Base-by-base conservation (phyloP, 2,888 invertebrate species). In the Nomada goodeniana region DNA sequence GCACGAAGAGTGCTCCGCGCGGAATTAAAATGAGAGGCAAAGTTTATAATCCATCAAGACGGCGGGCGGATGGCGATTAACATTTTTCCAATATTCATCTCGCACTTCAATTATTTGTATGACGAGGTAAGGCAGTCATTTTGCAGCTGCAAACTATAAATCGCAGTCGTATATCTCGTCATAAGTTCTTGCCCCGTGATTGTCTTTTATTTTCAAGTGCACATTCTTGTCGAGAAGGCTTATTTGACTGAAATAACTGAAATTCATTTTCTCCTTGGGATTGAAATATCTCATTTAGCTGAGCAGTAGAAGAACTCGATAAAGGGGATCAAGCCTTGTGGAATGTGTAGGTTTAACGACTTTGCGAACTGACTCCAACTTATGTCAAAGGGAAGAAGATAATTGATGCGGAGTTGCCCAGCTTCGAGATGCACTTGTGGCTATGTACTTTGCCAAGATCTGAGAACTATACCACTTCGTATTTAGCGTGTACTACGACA, bases 51-150 rank as follows among this genome's bases (percentile, higher is more conserved):
- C 13, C 53, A 44, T 7, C 10, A 23, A 75, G 53, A 18, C 53
- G 53, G 13, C 60, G 18, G 60, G 47, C 64, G 18, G 42, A 13
- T 53, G 47, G 23, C 53, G 60, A 78, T 68, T 67, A 52, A n/a
- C 52, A 77, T 65, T 52, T 77, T 75, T 60, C 59, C 75, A 57
- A 59, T 59, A 70, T 52, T 75, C 75, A 52, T 69, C 60, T 26
- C 70, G 18, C n/a, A 36, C 59, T 69, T 60, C 29, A 29, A 69
- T 75, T 69, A 75, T 69, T 60, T 52, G 7, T 44, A 29, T 23
- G 52, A 52, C 60, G 7, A 53, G 52, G 52, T 75, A 52, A 52
- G n/a, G 57, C 23, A 52, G 50, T 36, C 23, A 4, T 20, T 65
- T 67, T 11, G 18, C 18, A 11, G 52, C 10, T n/a, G 47, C 36